Percentiles rank a stretch among this genome's conserved stretches.
Conservation (phyloP, 2,888 invertebrate genomes). For the Nebria salina region DNA sequence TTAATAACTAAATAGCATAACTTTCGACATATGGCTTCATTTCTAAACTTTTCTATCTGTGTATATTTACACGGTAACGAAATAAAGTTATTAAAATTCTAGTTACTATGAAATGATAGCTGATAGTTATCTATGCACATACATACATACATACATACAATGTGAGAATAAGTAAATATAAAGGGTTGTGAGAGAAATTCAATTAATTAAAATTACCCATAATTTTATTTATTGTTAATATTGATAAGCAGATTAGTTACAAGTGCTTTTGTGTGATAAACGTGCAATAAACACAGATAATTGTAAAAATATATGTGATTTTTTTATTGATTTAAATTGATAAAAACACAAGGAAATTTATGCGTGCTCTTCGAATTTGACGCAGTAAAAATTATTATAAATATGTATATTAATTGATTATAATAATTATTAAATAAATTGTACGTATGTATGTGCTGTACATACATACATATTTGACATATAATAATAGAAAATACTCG, state of each 20-base stretch:
- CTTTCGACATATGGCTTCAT: neutral
- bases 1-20: neutral
- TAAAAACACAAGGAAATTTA: neutral
- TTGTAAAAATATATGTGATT: neutral
- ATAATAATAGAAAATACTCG: neutral
- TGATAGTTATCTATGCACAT: neutral
- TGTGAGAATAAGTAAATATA: neutral
- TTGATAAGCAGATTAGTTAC: neutral
- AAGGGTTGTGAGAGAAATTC: neutral
- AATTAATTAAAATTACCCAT: neutral
- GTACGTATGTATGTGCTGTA: no score
- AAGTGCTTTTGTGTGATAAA: neutral
- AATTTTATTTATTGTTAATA: neutral
- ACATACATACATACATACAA: neutral
- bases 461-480: no score
- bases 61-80: neutral
- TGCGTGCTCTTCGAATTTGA: neutral
- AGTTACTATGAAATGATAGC: neutral
- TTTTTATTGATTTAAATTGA: neutral
- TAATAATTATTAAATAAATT: no score
- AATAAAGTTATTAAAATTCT: neutral
- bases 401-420: neutral
- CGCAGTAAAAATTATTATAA: neutral
- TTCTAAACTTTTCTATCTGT: neutral
- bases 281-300: neutral